Base-by-base conservation (phyloP, 1,140 invertebrate genomes). In the Cataglyphis hispanica region DNA sequence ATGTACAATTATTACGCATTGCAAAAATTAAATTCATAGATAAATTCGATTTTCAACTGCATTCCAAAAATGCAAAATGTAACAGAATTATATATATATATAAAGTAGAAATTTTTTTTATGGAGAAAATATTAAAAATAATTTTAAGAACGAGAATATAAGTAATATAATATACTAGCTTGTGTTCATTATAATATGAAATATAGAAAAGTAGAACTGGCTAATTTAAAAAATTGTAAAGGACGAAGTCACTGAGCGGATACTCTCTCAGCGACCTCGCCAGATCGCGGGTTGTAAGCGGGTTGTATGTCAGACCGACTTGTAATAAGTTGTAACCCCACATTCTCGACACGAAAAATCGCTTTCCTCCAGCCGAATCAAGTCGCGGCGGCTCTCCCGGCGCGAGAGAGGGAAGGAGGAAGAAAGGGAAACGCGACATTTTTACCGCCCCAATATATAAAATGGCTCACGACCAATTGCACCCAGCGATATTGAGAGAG, bases 381-480 rank as follows among this genome's bases (percentile, higher is more conserved):
- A 83, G 67, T 83, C 37, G 67, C 78, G 53, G n/a, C 76, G 43
- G 56, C 25, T 85, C 81, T 63, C 19, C 16, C 25, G 31, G 40
- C 16, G 31, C n/a, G 25, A 56, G 25, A 31, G n/a, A 31, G 37
- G 22, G 27, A 10, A 43, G 22, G 11, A 22, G 8, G 25, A n/a
- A 67, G 64, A 83, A 60, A 75, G 63, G 63, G 70, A 87, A 90
- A 90, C 72, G 89, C 86, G 88, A 90, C 86, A 90, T 90, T 90
- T 90, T 90, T 90, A 89, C 77, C 86, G 77, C 72, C 61, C 50
- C 86, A 77, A 90, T 89, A 90, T 90, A 90, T 90, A 90, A 90
- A 90, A 90, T 90, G 88, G 88, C 77, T 90, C 87, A 90, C 89
- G 89, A 90, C 88, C 88, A 90, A 90, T 90, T 90, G 89, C 87